Base-by-base conservation (phyloP, 2,113 vertebrate genomes). In the Lepisosteus oculatus region DNA sequence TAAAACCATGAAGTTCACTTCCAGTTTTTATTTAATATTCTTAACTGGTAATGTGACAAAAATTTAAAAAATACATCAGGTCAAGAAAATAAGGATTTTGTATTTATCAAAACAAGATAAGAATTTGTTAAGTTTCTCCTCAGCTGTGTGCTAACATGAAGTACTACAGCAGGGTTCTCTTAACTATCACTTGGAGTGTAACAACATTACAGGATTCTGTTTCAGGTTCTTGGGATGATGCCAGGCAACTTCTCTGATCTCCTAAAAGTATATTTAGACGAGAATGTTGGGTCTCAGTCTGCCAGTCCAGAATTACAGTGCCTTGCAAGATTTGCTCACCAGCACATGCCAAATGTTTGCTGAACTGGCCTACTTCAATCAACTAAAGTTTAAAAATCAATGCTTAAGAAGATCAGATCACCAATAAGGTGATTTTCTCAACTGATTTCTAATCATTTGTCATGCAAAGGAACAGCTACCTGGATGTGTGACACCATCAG, bases 251-350 rank as follows among this genome's bases (percentile, higher is more conserved):
- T 47, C 51, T 62, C 62, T 64, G 45, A 43, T 42, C 70, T 63
- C 44, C 45, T 71, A 54, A 29, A 29, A 55, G 61, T 71, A 71
- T 64, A 64, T 71, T 55, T 71, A 71, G 70, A n/a, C 63, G 54
- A 61, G 70, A 55, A 71, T 51, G 61, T 59, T 63, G 15, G 17
- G 54, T 65, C 61, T 15, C 14, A 64, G 70, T 45, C 13, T 17
- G 42, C 6, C 29, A 41, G 47, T 42, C 29, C 61, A 7, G 57
- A 3, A 6, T 59, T 15, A 59, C 5, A 59, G 11, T 59, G n/a
- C 56, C 7, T 59, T 13, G n/a, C 57, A 59, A 59, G 57, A 51
- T 51, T 51, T 59, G 57, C 5, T 13, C 12, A 5, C 57, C 29
- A 29, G 29, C 29, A 29, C 29, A 29, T 29, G 29, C 2, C 29